Evolutionary conservation across 1,140 invertebrate species (phyloP), one percentile per base, ranked within the genome.

Genomic region (Drosophila arizonae): DNA sequence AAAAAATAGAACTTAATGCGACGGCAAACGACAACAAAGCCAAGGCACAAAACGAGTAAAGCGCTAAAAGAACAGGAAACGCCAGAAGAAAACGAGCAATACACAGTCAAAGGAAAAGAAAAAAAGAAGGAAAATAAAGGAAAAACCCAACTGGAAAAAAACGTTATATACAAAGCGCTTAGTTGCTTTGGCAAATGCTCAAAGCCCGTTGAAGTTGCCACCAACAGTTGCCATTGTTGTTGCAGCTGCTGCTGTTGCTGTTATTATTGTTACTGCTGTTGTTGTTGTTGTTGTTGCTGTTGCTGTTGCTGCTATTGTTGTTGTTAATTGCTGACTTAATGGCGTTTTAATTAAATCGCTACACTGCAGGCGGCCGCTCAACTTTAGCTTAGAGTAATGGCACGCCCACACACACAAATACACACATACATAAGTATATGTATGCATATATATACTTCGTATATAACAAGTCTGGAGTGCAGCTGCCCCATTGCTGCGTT

Each of bases 311-410:
- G 79, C 82, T 87, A 88, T 48, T 76, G 65, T 76, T 79, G 67
- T 87, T 87, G 79, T 88, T 87, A 87, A 87, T 87, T 87, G 84
- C 73, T 64, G 77, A 88, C 84, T 87, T 87, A 87, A 87, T 87
- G 84, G 84, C 79, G 84, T 76, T 87, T 86, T 85, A 85, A 85
- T 85, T 85, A 85, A 85, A 85, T 84, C 81, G 81, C 81, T 80
- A 85, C 81, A 85, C 81, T 84, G 82, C 82, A 87, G 82, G 79
- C 84, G 66, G 45, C 63, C 41, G 17, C 30, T 33, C 41, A 52
- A 55, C 67, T 39, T 33, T 33, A 52, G 57, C 36, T 68, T 54
- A 55, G 57, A 24, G 28, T 30, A 63, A 51, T 63, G 33, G 30
- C 33, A 51, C 1, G 21, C 39, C 2, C n/a, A 36, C 41, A 43